phyloP scores from a whole-genome alignment of 2,888 invertebrate genomes.

The Strigamia maritima region DNA sequence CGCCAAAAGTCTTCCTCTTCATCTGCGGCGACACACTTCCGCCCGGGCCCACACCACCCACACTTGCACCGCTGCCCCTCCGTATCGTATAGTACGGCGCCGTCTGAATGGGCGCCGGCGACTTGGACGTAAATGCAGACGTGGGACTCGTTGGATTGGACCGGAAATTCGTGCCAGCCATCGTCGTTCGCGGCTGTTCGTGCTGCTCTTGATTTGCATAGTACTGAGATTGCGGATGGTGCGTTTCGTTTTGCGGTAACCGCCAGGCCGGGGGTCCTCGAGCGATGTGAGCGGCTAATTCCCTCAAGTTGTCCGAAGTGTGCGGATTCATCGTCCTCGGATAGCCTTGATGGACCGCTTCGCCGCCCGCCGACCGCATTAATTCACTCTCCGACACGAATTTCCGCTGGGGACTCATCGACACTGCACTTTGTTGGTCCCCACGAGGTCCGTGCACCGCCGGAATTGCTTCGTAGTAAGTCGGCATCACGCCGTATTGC shows the following conservation, averaged over 20 bases:
- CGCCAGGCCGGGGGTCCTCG: slow-evolving; percentile 49
- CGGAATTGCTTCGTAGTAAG: slow-evolving; percentile 30
- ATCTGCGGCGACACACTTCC: slow-evolving; percentile 68
- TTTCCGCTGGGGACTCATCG: slow-evolving; percentile 66
- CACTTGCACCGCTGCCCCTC: slow-evolving; percentile 46
- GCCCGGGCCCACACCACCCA: slow-evolving; percentile 51
- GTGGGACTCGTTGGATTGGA: slow-evolving; percentile 75
- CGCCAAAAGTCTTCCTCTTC: slow-evolving; percentile 55
- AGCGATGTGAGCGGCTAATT: slow-evolving; percentile 75
- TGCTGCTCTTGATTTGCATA: slow-evolving; percentile 52
- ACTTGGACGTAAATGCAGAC: slow-evolving; percentile 48
- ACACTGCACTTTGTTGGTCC: slow-evolving; percentile 49
- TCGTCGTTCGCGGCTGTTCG: neutral
- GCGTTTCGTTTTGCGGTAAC: slow-evolving; percentile 63
- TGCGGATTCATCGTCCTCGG: slow-evolving; percentile 40
- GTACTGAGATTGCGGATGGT: slow-evolving; percentile 58
- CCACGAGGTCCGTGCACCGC: slow-evolving; percentile 40
- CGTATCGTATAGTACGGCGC: slow-evolving; percentile 34
- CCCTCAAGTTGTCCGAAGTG: slow-evolving; percentile 70
- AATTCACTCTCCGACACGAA: slow-evolving; percentile 80
- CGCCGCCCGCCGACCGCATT: slow-evolving; percentile 62
- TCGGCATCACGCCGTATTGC: neutral
- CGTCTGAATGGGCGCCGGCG: neutral
- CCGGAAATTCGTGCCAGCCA: slow-evolving; percentile 54
- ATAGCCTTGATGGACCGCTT: slow-evolving; percentile 46